These are phyloP conservation scores for Leptosomus discolor DNA, from an alignment of 2,113 vertebrate genomes.

Conservation along the genomic window DNA sequence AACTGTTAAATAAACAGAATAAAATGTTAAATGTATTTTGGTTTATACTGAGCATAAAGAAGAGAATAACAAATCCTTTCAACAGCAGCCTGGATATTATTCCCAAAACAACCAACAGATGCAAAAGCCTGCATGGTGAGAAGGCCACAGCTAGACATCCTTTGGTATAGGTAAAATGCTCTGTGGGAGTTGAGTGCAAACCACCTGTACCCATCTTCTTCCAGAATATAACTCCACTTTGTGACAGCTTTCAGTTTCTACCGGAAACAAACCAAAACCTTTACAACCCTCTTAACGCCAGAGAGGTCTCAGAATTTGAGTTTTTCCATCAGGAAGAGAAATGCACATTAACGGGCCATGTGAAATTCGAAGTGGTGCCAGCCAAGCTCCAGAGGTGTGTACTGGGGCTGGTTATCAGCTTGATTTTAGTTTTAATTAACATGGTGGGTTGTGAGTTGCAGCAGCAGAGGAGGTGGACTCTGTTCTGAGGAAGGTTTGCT, in stretches of 20 bases:
- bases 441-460: neutral
- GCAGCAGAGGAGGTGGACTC: neutral
- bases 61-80: neutral
- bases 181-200: neutral
- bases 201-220: neutral
- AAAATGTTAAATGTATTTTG: neutral
- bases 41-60: neutral
- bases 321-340: neutral
- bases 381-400: neutral
- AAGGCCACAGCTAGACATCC: neutral
- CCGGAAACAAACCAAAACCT: neutral
- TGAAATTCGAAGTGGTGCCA: neutral
- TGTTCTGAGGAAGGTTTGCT: neutral
- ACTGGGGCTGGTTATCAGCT: neutral
- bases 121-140: neutral
- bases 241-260: neutral
- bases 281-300: neutral
- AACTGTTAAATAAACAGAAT: neutral
- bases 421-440: neutral
- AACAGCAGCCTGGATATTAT: neutral
- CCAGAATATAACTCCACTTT: neutral
- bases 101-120: neutral
- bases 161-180: neutral
- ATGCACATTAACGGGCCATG: accelerated
- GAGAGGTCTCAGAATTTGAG: neutral